A percentile compares a stretch with the other conserved stretches of the same genome.
These are phyloP conservation scores for Phalacrocorax carbo DNA, from an alignment of 2,113 vertebrate genomes.

Conservation along the genomic window DNA sequence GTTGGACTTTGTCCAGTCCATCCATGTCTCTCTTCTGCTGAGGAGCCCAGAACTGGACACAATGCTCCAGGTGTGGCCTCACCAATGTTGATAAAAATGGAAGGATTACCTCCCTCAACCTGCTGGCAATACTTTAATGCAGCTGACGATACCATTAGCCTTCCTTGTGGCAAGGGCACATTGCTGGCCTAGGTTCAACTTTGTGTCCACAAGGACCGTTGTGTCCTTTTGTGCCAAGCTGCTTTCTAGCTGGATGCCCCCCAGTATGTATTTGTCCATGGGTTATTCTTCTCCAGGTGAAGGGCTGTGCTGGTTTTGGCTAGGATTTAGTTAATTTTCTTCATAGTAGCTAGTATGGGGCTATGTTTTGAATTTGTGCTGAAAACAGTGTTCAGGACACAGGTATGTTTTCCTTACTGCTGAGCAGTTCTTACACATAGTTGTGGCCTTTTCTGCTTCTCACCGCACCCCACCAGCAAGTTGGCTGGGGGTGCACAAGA, in stretches of 20 bases:
- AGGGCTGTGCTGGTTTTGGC: neutral
- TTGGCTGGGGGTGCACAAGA: too few species aligned
- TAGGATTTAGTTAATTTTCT: too few species aligned
- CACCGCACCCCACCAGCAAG: too few species aligned
- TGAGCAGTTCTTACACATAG: too few species aligned
- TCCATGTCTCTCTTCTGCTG: neutral
- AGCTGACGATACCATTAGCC: neutral
- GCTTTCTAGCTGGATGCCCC: neutral
- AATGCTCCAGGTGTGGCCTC: neutral
- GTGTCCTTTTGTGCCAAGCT: neutral
- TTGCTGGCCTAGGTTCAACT: neutral
- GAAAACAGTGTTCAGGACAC: too few species aligned
- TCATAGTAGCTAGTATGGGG: too few species aligned
- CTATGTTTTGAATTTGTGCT: too few species aligned
- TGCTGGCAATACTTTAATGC: neutral
- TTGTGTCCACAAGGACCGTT: neutral
- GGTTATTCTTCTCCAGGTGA: neutral
- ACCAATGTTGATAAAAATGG: neutral
- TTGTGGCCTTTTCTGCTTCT: too few species aligned
- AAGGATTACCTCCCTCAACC: accelerated
- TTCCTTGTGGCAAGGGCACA: neutral
- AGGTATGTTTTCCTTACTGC: too few species aligned
- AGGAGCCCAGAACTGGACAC: neutral
- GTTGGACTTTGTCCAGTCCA: neutral
- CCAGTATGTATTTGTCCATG: neutral